Evolutionary conservation across 92 coral and sea anemone species (phyloP), one percentile per base, ranked within the genome.

Genomic region (Parazoanthus atlanticus): DNA sequence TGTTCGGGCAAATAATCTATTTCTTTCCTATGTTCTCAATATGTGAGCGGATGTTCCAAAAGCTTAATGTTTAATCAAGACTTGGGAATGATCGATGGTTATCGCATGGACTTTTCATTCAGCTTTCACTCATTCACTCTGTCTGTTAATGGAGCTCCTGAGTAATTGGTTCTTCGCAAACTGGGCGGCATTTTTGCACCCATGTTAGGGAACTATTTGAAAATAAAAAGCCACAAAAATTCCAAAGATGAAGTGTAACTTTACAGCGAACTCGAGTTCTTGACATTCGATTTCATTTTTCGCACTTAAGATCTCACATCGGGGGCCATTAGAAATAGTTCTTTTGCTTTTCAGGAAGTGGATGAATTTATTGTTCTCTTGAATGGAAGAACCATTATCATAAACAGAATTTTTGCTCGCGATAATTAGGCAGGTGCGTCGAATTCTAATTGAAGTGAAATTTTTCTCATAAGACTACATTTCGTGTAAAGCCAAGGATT

Each of bases 321-420:
- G 78, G 56, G 32, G 78, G 64, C 87, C 78, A 84, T 84, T 84
- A 84, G 17, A 33, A 70, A 13, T 46, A 86, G 66, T 80, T 85
- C 65, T 89, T 91, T 89, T 86, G 81, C 82, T 79, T 86, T 91
- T 90, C 90, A 92, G 94, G 94, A 92, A 89, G 94, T 92, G 88
- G 81, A 76, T 58, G 61, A 46, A 75, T 43, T 41, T 61, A 85
- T 82, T 86, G 82, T 86, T 76, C 81, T 89, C 31, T 86, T 86
- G 69, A 84, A 85, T 86, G 77, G 86, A 72, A 91, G 83, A 82
- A 72, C 86, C 79, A 86, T 92, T 91, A 67, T 86, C 80, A 82
- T 75, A 72, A 86, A 75, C 73, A 90, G 85, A 91, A 64, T 86
- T 90, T 88, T 81, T 82, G 47, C 78, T 82, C 86, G 82, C 75